A percentile compares a stretch with the other conserved stretches of the same genome.
Evolutionary conservation across 2,113 vertebrate species (phyloP).

Genomic region (Calidris pygmaea): DNA sequence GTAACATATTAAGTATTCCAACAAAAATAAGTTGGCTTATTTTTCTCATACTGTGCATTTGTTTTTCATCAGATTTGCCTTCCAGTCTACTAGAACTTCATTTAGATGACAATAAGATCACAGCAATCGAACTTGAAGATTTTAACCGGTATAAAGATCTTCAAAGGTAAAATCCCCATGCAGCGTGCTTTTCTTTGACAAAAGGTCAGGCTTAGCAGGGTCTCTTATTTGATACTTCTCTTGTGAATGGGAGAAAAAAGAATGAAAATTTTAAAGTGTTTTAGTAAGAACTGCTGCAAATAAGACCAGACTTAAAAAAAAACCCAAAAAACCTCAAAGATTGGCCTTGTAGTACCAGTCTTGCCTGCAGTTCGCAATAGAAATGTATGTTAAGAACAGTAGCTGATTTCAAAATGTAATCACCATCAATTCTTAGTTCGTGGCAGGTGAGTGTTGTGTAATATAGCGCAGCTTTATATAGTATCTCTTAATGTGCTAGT

Average conservation of each 20-base stretch:
- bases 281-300: not conserved
- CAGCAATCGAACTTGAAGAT: conserved; percentile 89
- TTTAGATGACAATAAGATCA: conserved; percentile 94
- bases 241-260: not conserved
- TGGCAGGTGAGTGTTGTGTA: not conserved
- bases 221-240: not conserved
- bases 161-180: conserved; percentile 78
- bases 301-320: not conserved
- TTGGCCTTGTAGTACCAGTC: not conserved
- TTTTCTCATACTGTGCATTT: not conserved
- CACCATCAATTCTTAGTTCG: not conserved
- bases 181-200: not conserved
- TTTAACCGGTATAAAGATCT: conserved; percentile 91
- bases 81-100: conserved; percentile 88
- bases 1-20: not conserved
- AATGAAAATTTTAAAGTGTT: not conserved
- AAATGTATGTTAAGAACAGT: not conserved
- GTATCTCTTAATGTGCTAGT: not conserved
- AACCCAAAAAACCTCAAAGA: not conserved
- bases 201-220: not conserved
- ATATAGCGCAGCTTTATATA: accelerated
- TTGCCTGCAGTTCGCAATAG: not conserved
- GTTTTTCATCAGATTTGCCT: conserved; percentile 77
- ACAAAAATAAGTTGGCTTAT: not conserved
- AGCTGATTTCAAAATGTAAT: not conserved